Evolutionary conservation across 1,140 invertebrate genomes (phyloP), one percentile per base, ranked within the genome.

Genomic region (Paraescarpia echinospica): DNA sequence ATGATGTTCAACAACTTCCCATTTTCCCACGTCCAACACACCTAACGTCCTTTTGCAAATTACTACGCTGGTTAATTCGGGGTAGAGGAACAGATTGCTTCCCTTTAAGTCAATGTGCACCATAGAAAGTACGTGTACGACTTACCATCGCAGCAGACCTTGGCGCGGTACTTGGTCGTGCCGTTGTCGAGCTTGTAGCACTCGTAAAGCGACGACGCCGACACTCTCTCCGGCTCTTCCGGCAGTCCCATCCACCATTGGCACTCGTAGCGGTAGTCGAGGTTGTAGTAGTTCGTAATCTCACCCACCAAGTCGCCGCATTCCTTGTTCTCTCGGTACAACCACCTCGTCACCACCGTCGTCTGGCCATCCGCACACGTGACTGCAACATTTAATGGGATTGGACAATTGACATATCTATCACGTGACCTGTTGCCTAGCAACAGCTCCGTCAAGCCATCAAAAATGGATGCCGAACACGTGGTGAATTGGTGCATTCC

Each of bases 111-210:
- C n/a, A n/a, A n/a, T 34, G n/a, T 90, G 35, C 8, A 18, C 35
- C 14, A 34, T 90, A 22, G 18, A 90, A 31, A 90, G 18, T 90
- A 90, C 27, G 34, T 12, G 12, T 18, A 2, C 18, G 9, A 90
- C 90, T 90, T 22, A 90, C 90, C 90, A 34, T 34, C 34, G 27
- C 90, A 90, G 35, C 90, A 90, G 35, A 90, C 90, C 34, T 34
- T 90, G 18, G n/a, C 18, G 34, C 90, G 33, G 90, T 90, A 90
- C n/a, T 90, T 90, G 90, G 35, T 34, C 34, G 90, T 90, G 33
- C n/a, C 90, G 90, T 90, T 90, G 35, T 22, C 35, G 18, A 90
- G 18, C 14, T 90, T 90, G 90, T 31, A 90, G 90, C 90, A 90
- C 35, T 90, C 22, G 33, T 90, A 6, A 2, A 90, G 34, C 18